Evolutionary conservation across 1,140 invertebrate genomes (phyloP).

Genomic region (Drusus annulatus): DNA sequence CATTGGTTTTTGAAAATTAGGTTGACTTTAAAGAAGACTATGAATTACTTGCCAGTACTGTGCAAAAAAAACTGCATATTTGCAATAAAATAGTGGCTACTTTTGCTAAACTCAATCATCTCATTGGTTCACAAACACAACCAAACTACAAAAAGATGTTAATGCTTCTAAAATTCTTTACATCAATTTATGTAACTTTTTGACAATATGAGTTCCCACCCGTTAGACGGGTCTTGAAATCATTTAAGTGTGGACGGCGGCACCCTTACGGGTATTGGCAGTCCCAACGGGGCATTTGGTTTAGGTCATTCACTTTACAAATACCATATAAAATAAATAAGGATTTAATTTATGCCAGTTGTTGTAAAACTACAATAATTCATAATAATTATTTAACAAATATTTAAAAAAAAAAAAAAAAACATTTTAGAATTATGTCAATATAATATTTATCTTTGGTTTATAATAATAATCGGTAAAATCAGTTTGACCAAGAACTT

Average conservation of each 20-base stretch:
- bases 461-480: no score
- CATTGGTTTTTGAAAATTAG: no score
- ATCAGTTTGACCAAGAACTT: not conserved
- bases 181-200: not conserved
- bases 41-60: no score
- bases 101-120: no score
- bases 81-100: no score
- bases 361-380: constrained; percentile 1
- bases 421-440: no score
- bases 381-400: not conserved
- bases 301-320: not conserved
- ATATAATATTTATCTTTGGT: constrained; percentile 11
- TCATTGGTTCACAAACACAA: no score
- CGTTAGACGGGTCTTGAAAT: constrained; percentile 18
- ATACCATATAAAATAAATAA: not conserved
- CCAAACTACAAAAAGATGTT: no score
- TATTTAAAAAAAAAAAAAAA: no score
- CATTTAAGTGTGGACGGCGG: constrained; percentile 11
- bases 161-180: no score
- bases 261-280: constrained; percentile 25
- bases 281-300: constrained; percentile 9
- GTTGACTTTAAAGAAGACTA: no score
- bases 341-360: constrained; percentile 1
- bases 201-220: not conserved
- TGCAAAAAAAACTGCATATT: no score